These are phyloP conservation scores for Trachelus stipa DNA, from an alignment of 2,888 invertebrate genomes.

Conservation along the genomic window DNA sequence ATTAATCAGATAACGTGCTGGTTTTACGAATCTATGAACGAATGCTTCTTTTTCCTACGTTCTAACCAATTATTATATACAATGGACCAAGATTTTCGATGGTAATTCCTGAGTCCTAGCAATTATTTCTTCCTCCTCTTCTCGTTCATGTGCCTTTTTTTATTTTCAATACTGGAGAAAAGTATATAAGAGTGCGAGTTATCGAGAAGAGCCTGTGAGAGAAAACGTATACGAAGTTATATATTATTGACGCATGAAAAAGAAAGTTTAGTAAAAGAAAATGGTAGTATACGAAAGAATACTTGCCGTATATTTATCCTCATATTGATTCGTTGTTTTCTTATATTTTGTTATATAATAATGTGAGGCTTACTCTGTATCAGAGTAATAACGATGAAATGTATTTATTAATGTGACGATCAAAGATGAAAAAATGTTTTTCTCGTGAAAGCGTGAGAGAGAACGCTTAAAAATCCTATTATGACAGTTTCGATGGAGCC, in stretches of 20 bases:
- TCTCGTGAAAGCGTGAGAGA: constrained; percentile 1
- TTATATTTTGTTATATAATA: constrained; percentile 18
- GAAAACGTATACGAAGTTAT: not conserved
- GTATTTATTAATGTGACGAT: constrained; percentile 46
- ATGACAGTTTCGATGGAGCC: constrained; percentile 6
- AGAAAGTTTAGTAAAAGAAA: not conserved
- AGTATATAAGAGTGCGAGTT: not conserved
- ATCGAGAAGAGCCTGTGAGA: not conserved
- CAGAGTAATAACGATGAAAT: constrained; percentile 45
- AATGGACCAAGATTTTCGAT: constrained; percentile 20
- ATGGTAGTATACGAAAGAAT: not conserved
- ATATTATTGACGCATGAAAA: not conserved
- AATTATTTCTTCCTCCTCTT: constrained; percentile 2
- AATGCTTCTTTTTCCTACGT: constrained; percentile 20
- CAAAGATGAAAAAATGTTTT: not conserved
- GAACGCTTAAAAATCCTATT: not conserved
- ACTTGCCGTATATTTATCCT: not conserved
- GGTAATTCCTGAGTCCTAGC: not conserved
- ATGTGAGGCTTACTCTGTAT: constrained; percentile 54
- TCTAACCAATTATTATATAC: constrained; percentile 14
- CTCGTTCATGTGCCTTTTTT: constrained; percentile 17
- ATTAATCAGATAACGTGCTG: not conserved
- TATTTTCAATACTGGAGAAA: not conserved
- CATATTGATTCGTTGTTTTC: constrained; percentile 14
- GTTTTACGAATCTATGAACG: not conserved